Conservation (phyloP, 1,140 invertebrate genomes). For the Microplitis mediator region DNA sequence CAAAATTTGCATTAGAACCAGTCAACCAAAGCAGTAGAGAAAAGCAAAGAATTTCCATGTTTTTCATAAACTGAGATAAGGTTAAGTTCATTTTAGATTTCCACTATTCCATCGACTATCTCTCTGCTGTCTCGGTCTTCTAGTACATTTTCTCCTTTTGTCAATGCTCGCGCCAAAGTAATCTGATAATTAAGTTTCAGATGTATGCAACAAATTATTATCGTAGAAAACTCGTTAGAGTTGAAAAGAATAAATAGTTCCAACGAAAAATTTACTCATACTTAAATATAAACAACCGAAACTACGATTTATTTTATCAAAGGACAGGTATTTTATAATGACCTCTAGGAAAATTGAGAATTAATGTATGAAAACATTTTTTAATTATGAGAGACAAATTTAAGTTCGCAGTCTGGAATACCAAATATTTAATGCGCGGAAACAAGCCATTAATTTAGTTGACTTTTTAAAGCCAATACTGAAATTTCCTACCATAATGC, state of each 20-base stretch:
- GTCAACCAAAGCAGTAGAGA: neutral
- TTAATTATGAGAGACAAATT: no score
- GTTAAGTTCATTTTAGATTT: slow-evolving; percentile 23
- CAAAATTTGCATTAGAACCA: slow-evolving; percentile 31
- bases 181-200: slow-evolving; percentile 48
- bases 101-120: neutral
- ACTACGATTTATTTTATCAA: no score
- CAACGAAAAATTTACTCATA: neutral
- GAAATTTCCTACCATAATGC: no score
- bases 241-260: neutral
- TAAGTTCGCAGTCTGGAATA: no score
- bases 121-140: neutral
- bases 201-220: slow-evolving; percentile 12
- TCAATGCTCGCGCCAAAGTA: neutral
- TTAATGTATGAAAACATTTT: no score
- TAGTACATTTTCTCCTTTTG: neutral
- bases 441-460: no score
- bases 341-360: no score
- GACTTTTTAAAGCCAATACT: no score
- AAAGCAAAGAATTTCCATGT: slow-evolving; percentile 24
- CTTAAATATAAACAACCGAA: neutral
- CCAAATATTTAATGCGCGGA: no score
- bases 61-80: slow-evolving; percentile 20
- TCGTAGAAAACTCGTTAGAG: neutral
- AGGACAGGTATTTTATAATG: no score